Base-by-base conservation (phyloP, 2,113 vertebrate species). In the Edolisoma coerulescens region DNA sequence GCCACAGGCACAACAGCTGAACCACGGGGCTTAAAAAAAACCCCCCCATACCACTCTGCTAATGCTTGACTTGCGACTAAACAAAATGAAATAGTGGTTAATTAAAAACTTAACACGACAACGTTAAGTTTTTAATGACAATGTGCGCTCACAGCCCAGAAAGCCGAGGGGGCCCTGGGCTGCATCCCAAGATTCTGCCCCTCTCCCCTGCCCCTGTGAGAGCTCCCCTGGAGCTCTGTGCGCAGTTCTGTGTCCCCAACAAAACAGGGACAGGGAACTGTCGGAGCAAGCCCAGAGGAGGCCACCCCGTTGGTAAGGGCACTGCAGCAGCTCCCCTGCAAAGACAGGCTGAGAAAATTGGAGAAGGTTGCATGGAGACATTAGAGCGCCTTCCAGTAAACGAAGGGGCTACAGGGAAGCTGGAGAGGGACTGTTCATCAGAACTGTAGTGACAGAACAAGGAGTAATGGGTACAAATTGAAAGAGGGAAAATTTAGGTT, bases 21-120 rank as follows among this genome's bases (percentile, higher is more conserved):
- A 10, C 42, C 78, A 41, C 0, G 0, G 15, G 13, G 28, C 35
- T 87, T 21, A 8, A 47, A 11, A 27, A 44, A 52, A 3, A 8
- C 49, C 2, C 17, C 24, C 42, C 18, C 13, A 0, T 0, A 4
- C 5, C 6, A 1, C 35, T 78, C 50, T 3, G 21, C 4, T n/a
- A 18, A 27, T 6, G 52, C 18, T 24, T 20, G 41, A 50, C 3
- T 26, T 7, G 23, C 27, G 19, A 24, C 32, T 9, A 11, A 39
- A 22, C 11, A 33, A 47, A 53, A 45, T 3, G 12, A 47, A 68
- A 35, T 0, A 9, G 13, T 0, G 21, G 49, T 23, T 6, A 45
- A 47, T 47, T 28, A 18, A 50, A 45, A 20, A 9, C 6, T 5
- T 2, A 33, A 21, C 13, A 2, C 1, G 35, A 41, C n/a, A n/a